Base-by-base conservation (phyloP, 2,797 vertebrate genomes). In the Setipinna tenuifilis region DNA sequence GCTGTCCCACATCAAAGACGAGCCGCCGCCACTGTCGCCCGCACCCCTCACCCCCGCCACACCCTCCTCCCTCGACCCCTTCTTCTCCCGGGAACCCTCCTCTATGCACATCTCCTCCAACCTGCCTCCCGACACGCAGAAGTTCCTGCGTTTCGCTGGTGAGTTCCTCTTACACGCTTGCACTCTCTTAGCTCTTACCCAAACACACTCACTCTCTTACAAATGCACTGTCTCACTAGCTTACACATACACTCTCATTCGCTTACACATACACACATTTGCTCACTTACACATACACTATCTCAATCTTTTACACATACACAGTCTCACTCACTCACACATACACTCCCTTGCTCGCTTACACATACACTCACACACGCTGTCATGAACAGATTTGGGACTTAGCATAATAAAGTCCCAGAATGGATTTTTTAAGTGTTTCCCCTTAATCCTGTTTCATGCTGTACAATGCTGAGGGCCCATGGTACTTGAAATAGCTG, bases 81-180 rank as follows among this genome's bases (percentile, higher is more conserved):
- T 98, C 93, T 98, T 98, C 89, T 98, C 98, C 89, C 94, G 98
- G 82, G 98, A 99, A 75, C 97, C 98, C 19, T 98, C 98, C 2
- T 97, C 97, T 91, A 98, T 98, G 98, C 97, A 98, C 90, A 99
- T 99, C 90, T 99, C 98, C 84, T 98, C 98, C 91, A 98, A 98
- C 90, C 93, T 98, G 90, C 98, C 98, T 85, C 98, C 98, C 3
- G 97, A 98, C 92, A 99, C 98, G 16, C 98, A 98, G 94, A 99
- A 98, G 92, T 99, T 99, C 91, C 96, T 99, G 85, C 97, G 98
- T 61, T 99, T 99, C 90, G 98, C 97, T 48, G 97, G 98, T 98
- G 87, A 94, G 93, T 81, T 54, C 10, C 83, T 6, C 21, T 54
- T 7, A 9, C 50, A 7, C 31, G 19, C 61, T 25, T 28, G 2